Evolutionary conservation across 2,888 invertebrate genomes (phyloP), one percentile per base, ranked within the genome.

Genomic region (Drosophila tanythrix): DNA sequence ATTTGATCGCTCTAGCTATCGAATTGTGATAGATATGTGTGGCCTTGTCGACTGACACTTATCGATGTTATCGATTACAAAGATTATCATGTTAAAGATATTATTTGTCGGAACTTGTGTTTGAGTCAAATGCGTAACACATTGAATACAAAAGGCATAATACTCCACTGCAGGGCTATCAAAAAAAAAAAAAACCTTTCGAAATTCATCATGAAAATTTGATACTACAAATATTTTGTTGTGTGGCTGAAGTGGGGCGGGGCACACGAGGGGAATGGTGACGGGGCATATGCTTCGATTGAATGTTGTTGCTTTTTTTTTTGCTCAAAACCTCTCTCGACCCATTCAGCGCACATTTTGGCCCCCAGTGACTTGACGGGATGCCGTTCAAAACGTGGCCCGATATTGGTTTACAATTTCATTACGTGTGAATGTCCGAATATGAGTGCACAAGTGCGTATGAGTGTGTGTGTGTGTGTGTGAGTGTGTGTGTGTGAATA

Each of bases 351-450:
- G 46, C n/a, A 6, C 33, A 59, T 25, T 29, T 31, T n/a, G 10
- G 69, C 43, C 69, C 15, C 50, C n/a, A 56, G 21, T 21, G 15
- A 11, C 21, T 13, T 13, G 38, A 68, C 25, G 29, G 35, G 27
- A 38, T 35, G 43, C 40, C 55, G 61, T 40, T 48, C 61, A 70
- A 75, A 83, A 89, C 82, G 82, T 83, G 84, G 75, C 67, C 58
- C 55, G 84, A 79, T 85, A 82, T 85, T 85, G 62, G 59, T 66
- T 85, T 89, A 83, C 88, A 87, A 38, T 63, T 75, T 70, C 67
- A 73, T 68, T 73, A 66, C 53, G 52, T 55, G 31, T 51, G 50
- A 48, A 48, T 35, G 58, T 25, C 36, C 25, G 46, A 11, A 25
- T 38, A 38, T 21, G 43, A 38, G 38, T 56, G 50, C 51, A 27